Conservation (phyloP, 2,113 vertebrate species). For the Shinisaurus crocodilurus region DNA sequence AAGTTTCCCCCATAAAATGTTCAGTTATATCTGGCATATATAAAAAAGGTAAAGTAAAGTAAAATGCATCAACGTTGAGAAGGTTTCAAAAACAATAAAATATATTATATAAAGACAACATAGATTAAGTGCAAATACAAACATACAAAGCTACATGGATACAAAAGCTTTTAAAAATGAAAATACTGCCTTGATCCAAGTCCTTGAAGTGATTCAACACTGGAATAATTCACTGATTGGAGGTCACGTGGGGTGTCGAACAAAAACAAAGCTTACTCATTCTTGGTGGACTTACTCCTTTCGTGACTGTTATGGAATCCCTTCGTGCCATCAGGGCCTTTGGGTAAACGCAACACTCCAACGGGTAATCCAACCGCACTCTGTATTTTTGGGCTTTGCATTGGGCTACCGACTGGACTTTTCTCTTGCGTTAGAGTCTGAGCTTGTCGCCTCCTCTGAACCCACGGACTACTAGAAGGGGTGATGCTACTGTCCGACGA, state of each 20-base stretch:
- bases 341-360: conserved; percentile 89
- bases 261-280: conserved; percentile 37
- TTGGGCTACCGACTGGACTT: conserved; percentile 88
- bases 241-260: neutral
- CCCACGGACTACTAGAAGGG: conserved; percentile 95
- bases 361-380: conserved; percentile 88
- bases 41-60: neutral
- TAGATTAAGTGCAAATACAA: conserved; percentile 40
- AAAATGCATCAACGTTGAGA: conserved; percentile 28
- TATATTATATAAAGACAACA: neutral
- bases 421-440: conserved; percentile 86
- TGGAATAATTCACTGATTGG: conserved; percentile 8
- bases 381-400: conserved; percentile 88
- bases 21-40: conserved; percentile 16
- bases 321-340: conserved; percentile 91
- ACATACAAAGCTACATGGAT: conserved; percentile 58
- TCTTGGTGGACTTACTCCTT: conserved; percentile 71
- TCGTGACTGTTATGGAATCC: conserved; percentile 87
- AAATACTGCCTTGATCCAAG: conserved; percentile 71
- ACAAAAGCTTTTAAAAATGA: conserved; percentile 61
- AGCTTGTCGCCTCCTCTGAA: conserved; percentile 90
- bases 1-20: neutral
- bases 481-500: conserved; percentile 95
- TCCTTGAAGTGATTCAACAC: conserved; percentile 49
- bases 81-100: conserved; percentile 17